Conservation (phyloP, 2,797 vertebrate species). For the Cyprinella venusta region DNA sequence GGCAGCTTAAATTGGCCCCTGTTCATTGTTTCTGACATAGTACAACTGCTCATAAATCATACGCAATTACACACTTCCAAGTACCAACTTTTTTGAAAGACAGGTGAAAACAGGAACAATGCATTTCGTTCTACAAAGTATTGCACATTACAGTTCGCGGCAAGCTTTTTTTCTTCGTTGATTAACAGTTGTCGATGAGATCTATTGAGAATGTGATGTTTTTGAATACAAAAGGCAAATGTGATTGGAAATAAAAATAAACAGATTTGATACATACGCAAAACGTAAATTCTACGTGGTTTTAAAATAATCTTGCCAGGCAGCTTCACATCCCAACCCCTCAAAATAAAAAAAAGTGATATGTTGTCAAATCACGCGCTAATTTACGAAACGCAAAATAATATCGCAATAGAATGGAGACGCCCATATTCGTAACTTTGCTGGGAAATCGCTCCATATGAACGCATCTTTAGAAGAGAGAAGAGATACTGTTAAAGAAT, state of each 20-base stretch:
- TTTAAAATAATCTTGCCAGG: conserved; percentile 52
- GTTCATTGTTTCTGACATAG: conserved; percentile 49
- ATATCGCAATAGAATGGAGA: not conserved
- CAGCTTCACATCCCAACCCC: conserved; percentile 70
- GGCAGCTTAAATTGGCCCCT: conserved; percentile 64
- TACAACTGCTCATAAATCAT: conserved; percentile 38
- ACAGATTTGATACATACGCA: conserved; percentile 60
- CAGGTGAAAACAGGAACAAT: conserved; percentile 67
- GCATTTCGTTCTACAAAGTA: conserved; percentile 74
- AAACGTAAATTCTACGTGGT: conserved; percentile 54
- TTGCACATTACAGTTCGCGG: conserved; percentile 77
- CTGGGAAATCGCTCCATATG: not conserved
- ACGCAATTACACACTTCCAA: conserved; percentile 43
- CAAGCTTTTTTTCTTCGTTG: conserved; percentile 62
- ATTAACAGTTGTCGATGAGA: conserved; percentile 72
- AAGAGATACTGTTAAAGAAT: conserved; percentile 42
- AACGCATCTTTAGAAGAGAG: not conserved
- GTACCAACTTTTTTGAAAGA: conserved; percentile 67
- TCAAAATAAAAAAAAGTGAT: conserved; percentile 48
- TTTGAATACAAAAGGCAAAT: conserved; percentile 81
- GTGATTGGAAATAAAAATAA: conserved; percentile 69
- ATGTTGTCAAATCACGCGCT: too few relatives aligned
- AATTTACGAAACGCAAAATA: not conserved
- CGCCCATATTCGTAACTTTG: not conserved
- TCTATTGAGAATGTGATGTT: conserved; percentile 66